phyloP scores from a whole-genome alignment of 1,140 invertebrate genomes.

The Mylabris phalerata region DNA sequence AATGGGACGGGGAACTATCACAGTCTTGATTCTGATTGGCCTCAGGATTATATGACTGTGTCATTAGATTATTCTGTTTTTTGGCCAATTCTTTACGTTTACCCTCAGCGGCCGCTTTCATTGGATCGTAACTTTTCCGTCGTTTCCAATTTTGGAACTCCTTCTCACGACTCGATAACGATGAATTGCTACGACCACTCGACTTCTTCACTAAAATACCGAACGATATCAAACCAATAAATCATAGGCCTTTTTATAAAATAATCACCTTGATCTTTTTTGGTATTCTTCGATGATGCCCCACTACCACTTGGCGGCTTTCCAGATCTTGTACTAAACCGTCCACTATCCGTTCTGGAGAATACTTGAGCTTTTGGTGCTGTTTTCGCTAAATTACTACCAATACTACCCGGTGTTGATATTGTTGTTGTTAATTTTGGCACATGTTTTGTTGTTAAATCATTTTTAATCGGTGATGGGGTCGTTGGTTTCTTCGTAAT shows the following conservation, averaged over 20 bases:
- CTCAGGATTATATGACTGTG: conserved; percentile 36
- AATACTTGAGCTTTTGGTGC: conserved; percentile 43
- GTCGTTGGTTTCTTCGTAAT: conserved; percentile 30
- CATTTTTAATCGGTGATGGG: conserved; percentile 8
- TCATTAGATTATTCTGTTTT: conserved; percentile 30
- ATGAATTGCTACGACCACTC: conserved; percentile 53
- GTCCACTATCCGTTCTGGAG: conserved; percentile 55
- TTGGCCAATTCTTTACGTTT: conserved; percentile 51
- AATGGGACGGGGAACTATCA: conserved; percentile 42
- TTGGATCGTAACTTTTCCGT: conserved; percentile 83
- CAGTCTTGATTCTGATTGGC: conserved; percentile 32
- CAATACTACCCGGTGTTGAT: background rate
- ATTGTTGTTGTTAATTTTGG: conserved; percentile 18
- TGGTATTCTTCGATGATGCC: conserved; percentile 20
- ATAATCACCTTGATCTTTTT: conserved; percentile 19
- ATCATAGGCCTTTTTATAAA: too few species aligned
- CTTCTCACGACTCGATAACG: conserved; percentile 60
- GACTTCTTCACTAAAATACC: conserved; percentile 49
- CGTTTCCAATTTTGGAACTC: conserved; percentile 90
- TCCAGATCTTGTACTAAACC: conserved; percentile 54
- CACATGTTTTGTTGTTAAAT: conserved; percentile 24
- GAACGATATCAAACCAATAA: too few species aligned
- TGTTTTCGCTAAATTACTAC: conserved; percentile 22
- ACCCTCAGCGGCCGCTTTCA: conserved; percentile 78
- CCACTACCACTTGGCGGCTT: conserved; percentile 23